Evolutionary conservation across 1,140 invertebrate species (phyloP).

Genomic region (Lysiphlebus fabarum): DNA sequence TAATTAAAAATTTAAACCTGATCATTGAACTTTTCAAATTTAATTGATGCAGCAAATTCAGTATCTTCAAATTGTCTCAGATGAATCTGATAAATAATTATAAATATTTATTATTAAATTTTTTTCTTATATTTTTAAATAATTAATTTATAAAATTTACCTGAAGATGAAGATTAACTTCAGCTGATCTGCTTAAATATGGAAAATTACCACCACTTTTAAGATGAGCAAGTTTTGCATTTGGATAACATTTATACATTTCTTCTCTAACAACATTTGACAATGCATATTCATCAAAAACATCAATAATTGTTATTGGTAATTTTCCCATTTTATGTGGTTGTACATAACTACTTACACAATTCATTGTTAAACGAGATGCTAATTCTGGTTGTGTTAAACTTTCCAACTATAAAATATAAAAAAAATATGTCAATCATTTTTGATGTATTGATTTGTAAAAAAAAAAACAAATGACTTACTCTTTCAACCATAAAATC

Average conservation of each 20-base stretch:
- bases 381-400: constrained; percentile 80
- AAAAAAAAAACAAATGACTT: constrained; percentile 33
- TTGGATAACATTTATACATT: constrained; percentile 83
- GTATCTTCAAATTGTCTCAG: constrained; percentile 60
- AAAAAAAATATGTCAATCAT: no score
- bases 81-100: constrained; percentile 54
- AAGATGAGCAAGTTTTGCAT: constrained; percentile 82
- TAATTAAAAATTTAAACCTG: neutral
- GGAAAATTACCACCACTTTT: constrained; percentile 91
- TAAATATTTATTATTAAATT: constrained; percentile 25
- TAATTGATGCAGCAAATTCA: constrained; percentile 48
- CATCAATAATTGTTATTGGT: constrained; percentile 81
- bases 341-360: constrained; percentile 76
- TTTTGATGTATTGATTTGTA: neutral
- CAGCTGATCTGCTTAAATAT: constrained; percentile 82
- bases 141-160: constrained; percentile 54
- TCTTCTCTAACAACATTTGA: constrained; percentile 75
- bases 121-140: neutral
- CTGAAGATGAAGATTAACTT: constrained; percentile 88
- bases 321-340: constrained; percentile 69
- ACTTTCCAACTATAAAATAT: constrained; percentile 68
- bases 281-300: constrained; percentile 86
- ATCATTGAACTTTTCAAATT: constrained; percentile 8
- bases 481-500: constrained; percentile 92
- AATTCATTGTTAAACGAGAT: constrained; percentile 84